These are phyloP conservation scores for Andricus curvator DNA, from an alignment of 2,888 invertebrate genomes.

Conservation along the genomic window DNA sequence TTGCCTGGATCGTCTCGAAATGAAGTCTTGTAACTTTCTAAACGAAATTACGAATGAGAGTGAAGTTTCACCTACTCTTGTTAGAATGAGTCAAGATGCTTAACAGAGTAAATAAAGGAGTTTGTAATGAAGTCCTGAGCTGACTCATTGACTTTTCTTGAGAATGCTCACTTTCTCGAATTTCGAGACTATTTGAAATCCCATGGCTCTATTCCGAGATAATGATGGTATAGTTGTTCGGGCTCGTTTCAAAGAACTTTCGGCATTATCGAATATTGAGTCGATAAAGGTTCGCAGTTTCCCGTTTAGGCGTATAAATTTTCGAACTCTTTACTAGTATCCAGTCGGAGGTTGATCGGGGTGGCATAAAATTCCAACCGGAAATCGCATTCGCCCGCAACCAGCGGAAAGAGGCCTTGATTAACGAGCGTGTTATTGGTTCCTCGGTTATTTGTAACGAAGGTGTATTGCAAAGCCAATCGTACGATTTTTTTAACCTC, in stretches of 20 bases:
- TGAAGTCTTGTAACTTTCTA: background rate
- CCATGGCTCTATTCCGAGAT: conserved; percentile 11
- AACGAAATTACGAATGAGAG: conserved; percentile 7
- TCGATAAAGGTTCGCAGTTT: conserved; percentile 39
- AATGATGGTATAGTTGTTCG: background rate
- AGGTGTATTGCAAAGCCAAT: conserved; percentile 28
- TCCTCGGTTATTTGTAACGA: conserved; percentile 34
- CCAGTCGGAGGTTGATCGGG: conserved; percentile 12
- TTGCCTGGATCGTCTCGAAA: background rate
- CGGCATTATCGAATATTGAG: conserved; percentile 28
- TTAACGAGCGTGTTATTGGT: conserved; percentile 36
- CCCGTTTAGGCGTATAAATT: conserved; percentile 54
- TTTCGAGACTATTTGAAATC: background rate
- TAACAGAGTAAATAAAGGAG: background rate
- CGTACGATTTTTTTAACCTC: background rate
- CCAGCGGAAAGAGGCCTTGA: conserved; percentile 25
- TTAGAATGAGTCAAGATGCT: background rate
- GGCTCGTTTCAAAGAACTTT: conserved; percentile 27
- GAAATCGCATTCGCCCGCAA: conserved; percentile 27
- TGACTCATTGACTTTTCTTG: conserved; percentile 27
- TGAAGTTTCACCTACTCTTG: background rate
- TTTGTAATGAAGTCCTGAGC: conserved; percentile 10
- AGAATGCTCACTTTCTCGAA: conserved; percentile 19
- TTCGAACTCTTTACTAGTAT: conserved; percentile 49
- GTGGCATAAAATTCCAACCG: conserved; percentile 26